These are phyloP conservation scores for Callyntrura guangdongensis DNA, from an alignment of 2,888 invertebrate species.

Conservation along the genomic window DNA sequence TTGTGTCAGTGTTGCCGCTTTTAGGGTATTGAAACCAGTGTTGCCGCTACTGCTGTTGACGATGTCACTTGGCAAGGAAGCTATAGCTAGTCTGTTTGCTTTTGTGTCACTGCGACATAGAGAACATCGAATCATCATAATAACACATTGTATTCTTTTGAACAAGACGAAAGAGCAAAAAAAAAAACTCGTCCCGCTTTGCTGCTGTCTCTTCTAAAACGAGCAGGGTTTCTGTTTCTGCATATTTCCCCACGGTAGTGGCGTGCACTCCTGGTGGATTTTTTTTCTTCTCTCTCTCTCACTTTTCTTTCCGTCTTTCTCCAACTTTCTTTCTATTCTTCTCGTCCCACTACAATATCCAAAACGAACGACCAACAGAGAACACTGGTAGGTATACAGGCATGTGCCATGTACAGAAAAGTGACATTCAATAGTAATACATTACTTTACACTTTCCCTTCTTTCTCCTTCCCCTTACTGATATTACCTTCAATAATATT, in stretches of 20 bases:
- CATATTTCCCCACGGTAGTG: slow-evolving; percentile 69
- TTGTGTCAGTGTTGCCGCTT: slow-evolving; percentile 7
- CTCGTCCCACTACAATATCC: not conserved
- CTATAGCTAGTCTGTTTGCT: slow-evolving; percentile 6
- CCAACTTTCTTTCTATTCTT: not conserved
- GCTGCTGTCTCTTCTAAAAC: slow-evolving; percentile 13
- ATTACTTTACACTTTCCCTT: slow-evolving; percentile 32
- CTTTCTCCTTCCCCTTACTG: not conserved
- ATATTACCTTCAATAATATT: slow-evolving; percentile 31
- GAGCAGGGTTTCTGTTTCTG: slow-evolving; percentile 27
- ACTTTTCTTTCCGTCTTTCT: slow-evolving; percentile 3
- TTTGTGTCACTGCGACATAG: not conserved
- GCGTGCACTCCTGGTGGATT: slow-evolving; percentile 52
- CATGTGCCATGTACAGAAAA: not conserved
- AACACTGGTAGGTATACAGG: not conserved
- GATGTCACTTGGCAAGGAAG: not conserved
- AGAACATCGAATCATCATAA: slow-evolving; percentile 47
- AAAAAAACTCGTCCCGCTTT: slow-evolving; percentile 21
- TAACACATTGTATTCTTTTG: slow-evolving; percentile 37
- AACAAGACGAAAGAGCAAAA: not conserved
- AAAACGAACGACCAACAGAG: not conserved
- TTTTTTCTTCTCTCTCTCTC: not conserved
- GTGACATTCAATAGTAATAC: slow-evolving; percentile 19
- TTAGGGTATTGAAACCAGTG: slow-evolving; percentile 8
- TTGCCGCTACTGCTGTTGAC: not conserved